Evolutionary conservation across 1,140 invertebrate species (phyloP).

Genomic region (Nasonia giraulti): DNA sequence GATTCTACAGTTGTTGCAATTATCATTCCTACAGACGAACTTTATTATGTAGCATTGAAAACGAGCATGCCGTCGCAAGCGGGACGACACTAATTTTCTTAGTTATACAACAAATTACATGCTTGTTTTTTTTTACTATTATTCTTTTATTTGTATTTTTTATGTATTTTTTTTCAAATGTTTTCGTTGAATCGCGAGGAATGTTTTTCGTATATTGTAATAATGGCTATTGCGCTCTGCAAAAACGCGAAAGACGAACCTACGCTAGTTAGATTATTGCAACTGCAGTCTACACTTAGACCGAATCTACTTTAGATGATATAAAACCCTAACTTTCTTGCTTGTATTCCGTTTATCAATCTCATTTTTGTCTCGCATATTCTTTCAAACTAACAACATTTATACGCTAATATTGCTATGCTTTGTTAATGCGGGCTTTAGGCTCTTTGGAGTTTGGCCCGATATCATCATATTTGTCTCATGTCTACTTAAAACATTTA

Average conservation of each 20-base stretch:
- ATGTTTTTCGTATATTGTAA: conserved; percentile 44
- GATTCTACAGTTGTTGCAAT: conserved; percentile 2
- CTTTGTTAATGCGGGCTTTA: conserved; percentile 61
- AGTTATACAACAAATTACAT: conserved; percentile 30
- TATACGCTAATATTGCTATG: conserved; percentile 70
- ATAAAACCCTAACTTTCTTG: conserved; percentile 41
- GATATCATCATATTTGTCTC: conserved; percentile 44
- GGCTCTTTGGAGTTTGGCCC: conserved; percentile 62
- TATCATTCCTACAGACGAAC: conserved; percentile 24
- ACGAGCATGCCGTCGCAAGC: neutral
- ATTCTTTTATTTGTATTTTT: conserved; percentile 15
- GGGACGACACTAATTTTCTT: conserved; percentile 8
- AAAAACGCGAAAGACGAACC: conserved; percentile 42
- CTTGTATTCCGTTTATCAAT: neutral
- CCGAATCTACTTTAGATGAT: conserved; percentile 44
- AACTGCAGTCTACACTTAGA: conserved; percentile 44
- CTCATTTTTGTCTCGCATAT: conserved; percentile 17
- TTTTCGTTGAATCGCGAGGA: conserved; percentile 53
- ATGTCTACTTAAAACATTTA: conserved; percentile 50
- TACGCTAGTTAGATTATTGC: conserved; percentile 52
- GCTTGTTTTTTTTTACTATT: conserved; percentile 23
- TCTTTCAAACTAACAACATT: conserved; percentile 53
- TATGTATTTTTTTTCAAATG: neutral
- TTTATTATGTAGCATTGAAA: conserved; percentile 14
- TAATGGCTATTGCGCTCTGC: conserved; percentile 45